phyloP scores from a whole-genome alignment of 2,113 vertebrate species.

The Cottus gobio region DNA sequence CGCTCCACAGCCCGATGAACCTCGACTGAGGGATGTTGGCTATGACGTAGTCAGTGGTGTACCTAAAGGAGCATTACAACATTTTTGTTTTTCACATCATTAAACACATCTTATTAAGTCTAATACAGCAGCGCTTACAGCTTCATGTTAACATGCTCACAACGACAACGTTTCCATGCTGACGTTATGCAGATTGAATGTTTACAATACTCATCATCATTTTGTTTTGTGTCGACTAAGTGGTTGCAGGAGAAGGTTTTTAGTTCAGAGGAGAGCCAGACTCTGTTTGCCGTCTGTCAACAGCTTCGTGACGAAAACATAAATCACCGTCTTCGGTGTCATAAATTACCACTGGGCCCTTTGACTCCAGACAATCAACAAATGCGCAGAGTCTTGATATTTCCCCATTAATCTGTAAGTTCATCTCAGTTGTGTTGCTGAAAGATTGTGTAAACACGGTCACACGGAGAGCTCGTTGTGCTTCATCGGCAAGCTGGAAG shows the following conservation, averaged over 20 bases:
- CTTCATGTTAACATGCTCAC: no score
- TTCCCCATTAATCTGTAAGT: conserved; percentile 55
- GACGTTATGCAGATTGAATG: no score
- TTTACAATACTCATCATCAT: background rate
- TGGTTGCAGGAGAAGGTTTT: background rate
- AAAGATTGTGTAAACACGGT: conserved; percentile 60
- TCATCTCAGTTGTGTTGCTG: conserved; percentile 52
- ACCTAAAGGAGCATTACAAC: background rate
- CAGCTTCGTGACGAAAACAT: conserved; percentile 53
- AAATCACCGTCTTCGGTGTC: conserved; percentile 40
- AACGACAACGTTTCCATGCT: no score
- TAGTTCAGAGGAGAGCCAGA: conserved; percentile 41
- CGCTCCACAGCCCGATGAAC: no score
- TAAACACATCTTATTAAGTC: no score
- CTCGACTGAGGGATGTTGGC: background rate
- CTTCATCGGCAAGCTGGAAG: conserved; percentile 67
- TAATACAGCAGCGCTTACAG: no score
- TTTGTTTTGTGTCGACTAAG: background rate
- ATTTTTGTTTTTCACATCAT: no score
- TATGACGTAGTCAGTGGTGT: background rate
- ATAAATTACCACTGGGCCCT: conserved; percentile 62
- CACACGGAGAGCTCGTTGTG: conserved; percentile 46
- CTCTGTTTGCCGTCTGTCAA: conserved; percentile 67
- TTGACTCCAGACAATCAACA: conserved; percentile 62
- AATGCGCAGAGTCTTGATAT: conserved; percentile 30